Base-by-base conservation (phyloP, 2,888 invertebrate species). In the Kryphioiulus occultus region DNA sequence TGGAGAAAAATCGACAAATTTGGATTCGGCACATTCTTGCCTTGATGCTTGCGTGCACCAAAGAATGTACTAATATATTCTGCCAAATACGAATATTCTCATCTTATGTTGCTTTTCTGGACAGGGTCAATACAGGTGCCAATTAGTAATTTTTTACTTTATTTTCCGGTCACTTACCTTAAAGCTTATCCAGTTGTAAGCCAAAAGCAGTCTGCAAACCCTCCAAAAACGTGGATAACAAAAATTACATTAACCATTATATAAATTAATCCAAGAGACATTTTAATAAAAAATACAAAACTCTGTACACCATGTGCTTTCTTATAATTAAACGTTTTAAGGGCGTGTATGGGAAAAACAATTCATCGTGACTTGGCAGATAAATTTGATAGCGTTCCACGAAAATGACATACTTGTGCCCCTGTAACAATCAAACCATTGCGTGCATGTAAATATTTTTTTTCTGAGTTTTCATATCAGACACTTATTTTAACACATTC, bases 211-310 rank as follows among this genome's bases (percentile, higher is more conserved):
- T 1, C 9, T 44, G 44, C 12, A 44, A 44, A 44, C 9, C 1
- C 15, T 9, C 44, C 15, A 39, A n/a, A n/a, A 2, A 68, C 26
- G 68, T 12, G 17, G 68, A 68, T 26, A 26, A 26, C 22, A 78
- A 78, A 32, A 78, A 78, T 15, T 30, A 78, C 78, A 78, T 30
- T 30, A 32, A 78, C 78, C 78, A 78, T 30, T n/a, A 15, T 78
- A 39, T 44, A 85, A 85, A 47, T 85, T 42, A 85, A 85, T 85
- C 85, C 42, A 85, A 39, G 85, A 39, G 47, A 85, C 83, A 83
- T 17, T 85, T 85, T 85, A 85, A 85, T 85, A 85, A 44, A 85
- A 85, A 85, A 85, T 85, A 85, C 85, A 85, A 85, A 85, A 39
- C 85, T 44, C 39, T 44, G 26, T 39, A 85, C 78, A 68, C 78